Conservation (phyloP, 2,113 vertebrate genomes). For the Mormyrus lacerda region DNA sequence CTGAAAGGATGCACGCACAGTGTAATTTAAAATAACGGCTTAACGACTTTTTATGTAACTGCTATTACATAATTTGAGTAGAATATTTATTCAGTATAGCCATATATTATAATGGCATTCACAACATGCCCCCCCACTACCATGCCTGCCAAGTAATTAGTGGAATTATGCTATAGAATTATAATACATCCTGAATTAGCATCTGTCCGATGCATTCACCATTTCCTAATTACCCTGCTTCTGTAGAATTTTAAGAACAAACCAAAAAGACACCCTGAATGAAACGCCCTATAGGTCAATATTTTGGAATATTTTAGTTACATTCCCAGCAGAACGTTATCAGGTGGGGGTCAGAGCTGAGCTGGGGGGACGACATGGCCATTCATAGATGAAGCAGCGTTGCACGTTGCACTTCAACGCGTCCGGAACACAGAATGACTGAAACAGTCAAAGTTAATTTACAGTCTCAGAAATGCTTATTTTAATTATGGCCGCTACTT, state of each 20-base stretch:
- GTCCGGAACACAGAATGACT: constrained; percentile 32
- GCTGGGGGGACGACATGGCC: background rate
- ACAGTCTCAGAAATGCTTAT: constrained; percentile 39
- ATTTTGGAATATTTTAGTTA: background rate
- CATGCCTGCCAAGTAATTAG: background rate
- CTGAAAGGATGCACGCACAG: background rate
- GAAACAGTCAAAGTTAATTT: constrained; percentile 45
- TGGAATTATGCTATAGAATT: background rate
- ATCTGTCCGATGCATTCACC: background rate
- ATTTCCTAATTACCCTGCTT: background rate
- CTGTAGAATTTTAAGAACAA: background rate
- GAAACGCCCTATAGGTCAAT: background rate
- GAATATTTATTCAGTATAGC: background rate
- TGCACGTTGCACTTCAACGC: constrained; percentile 5
- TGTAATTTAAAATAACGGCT: background rate
- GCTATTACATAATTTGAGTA: background rate
- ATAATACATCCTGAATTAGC: background rate
- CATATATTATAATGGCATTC: background rate
- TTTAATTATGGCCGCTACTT: constrained; percentile 34
- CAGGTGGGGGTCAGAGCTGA: background rate
- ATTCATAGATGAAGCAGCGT: background rate
- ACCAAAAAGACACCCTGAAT: background rate
- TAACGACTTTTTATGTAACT: background rate
- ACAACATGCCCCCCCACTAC: background rate
- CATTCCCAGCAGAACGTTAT: background rate